These are phyloP conservation scores for Heliopora coerulea DNA, from an alignment of 92 coral and sea anemone species.

Conservation along the genomic window DNA sequence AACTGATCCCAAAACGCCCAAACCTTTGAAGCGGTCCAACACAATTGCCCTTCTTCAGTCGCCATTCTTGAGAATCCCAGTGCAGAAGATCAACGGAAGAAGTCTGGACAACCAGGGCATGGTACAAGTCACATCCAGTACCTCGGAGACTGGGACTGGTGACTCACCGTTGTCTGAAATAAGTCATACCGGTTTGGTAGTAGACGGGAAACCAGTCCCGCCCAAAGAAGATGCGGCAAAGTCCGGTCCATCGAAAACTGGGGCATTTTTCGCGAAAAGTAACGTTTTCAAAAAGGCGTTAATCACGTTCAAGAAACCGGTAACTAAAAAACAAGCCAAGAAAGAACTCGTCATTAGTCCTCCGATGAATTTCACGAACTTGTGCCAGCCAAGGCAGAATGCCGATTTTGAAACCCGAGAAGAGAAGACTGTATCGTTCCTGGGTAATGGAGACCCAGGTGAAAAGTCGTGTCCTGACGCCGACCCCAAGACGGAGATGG, in stretches of 20 bases:
- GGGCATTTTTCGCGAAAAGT: slow-evolving; percentile 30
- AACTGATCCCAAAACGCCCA: not conserved
- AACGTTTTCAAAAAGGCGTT: slow-evolving; percentile 19
- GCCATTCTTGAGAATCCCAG: slow-evolving; percentile 5
- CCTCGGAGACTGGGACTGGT: not conserved
- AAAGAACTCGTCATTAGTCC: slow-evolving; percentile 22
- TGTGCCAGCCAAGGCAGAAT: not conserved
- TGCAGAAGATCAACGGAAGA: not conserved
- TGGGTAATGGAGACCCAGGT: not conserved
- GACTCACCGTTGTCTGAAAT: not conserved
- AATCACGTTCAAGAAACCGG: slow-evolving; percentile 11
- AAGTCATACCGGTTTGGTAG: not conserved
- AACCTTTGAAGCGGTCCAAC: slow-evolving; percentile 8
- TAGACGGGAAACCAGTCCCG: not conserved
- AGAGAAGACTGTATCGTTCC: slow-evolving; percentile 11
- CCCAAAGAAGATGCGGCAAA: slow-evolving; percentile 10
- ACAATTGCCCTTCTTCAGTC: slow-evolving; percentile 3
- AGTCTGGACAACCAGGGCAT: not conserved
- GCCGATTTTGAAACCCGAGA: slow-evolving; percentile 16
- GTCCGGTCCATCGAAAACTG: not conserved
- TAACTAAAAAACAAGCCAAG: slow-evolving; percentile 15
- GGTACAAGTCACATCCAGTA: not conserved
- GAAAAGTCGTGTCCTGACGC: not conserved
- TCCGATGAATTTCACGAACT: slow-evolving; percentile 16
- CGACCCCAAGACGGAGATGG: slow-evolving; percentile 6